These are phyloP conservation scores for Clarias magur DNA, from an alignment of 2,113 vertebrate genomes.

Conservation along the genomic window DNA sequence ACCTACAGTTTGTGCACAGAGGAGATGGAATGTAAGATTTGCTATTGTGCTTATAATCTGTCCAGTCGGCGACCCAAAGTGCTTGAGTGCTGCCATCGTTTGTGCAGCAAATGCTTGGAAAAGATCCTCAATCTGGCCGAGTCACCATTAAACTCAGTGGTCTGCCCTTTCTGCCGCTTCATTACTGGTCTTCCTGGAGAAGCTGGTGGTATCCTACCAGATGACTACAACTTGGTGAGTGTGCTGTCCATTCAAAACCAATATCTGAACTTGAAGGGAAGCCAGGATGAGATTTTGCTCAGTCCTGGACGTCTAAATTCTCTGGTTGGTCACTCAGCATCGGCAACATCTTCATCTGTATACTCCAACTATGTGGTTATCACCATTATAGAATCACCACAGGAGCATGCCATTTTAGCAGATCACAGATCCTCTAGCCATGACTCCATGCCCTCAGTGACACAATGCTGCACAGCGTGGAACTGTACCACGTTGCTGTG, in stretches of 20 bases:
- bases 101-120: constrained; percentile 89
- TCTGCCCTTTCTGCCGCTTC: constrained; percentile 92
- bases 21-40: constrained; percentile 96
- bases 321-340: constrained; percentile 78
- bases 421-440: constrained; percentile 82
- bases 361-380: constrained; percentile 88
- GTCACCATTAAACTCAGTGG: constrained; percentile 79
- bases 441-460: constrained; percentile 85
- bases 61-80: constrained; percentile 85
- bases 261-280: constrained; percentile 78
- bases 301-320: constrained; percentile 83
- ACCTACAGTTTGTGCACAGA: constrained; percentile 72
- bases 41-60: constrained; percentile 87
- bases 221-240: constrained; percentile 86
- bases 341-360: constrained; percentile 69
- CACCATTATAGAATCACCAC: constrained; percentile 91
- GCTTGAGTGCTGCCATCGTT: constrained; percentile 86
- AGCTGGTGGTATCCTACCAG: constrained; percentile 81
- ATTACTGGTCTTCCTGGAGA: constrained; percentile 81
- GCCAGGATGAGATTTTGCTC: constrained; percentile 82
- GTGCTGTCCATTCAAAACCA: constrained; percentile 78
- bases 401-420: constrained; percentile 66
- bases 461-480: constrained; percentile 87
- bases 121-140: constrained; percentile 91
- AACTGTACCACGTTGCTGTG: constrained; percentile 86